phyloP scores from a whole-genome alignment of 1,140 invertebrate species.

The Drosophila simulans region DNA sequence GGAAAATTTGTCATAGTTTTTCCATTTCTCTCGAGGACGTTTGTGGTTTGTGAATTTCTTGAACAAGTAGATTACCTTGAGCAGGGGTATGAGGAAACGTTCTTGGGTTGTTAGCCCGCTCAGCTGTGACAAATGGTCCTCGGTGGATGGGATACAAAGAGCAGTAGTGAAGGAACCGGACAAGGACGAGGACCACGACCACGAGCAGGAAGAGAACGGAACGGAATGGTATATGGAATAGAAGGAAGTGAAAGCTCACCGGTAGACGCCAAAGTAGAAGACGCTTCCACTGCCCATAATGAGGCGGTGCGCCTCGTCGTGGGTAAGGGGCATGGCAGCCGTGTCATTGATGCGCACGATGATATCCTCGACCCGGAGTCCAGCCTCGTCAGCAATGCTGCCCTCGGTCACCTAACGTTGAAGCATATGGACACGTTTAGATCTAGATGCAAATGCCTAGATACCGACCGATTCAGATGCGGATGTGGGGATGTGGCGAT shows the following conservation, averaged over 20 bases:
- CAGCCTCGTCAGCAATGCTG: conserved; percentile 92
- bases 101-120: conserved; percentile 33
- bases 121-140: conserved; percentile 52
- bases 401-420: conserved; percentile 89
- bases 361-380: conserved; percentile 92
- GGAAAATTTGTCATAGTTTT: no score
- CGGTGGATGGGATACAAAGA: conserved; percentile 17
- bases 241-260: conserved; percentile 44
- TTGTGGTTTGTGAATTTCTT: neutral
- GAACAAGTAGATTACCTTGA: neutral
- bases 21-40: no score
- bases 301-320: conserved; percentile 91
- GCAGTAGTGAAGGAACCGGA: neutral
- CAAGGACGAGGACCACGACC: neutral
- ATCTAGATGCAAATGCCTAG: conserved; percentile 10
- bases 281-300: conserved; percentile 90
- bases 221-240: neutral
- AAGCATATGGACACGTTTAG: conserved; percentile 25
- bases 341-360: conserved; percentile 91
- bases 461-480: conserved; percentile 24
- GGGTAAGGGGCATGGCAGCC: conserved; percentile 88
- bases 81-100: conserved; percentile 16
- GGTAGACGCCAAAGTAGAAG: conserved; percentile 89
- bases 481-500: neutral
- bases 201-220: neutral